A percentile compares a stretch with the other conserved stretches of the same genome.
phyloP scores from a whole-genome alignment of 2,888 invertebrate species.

The Pyralis farinalis region DNA sequence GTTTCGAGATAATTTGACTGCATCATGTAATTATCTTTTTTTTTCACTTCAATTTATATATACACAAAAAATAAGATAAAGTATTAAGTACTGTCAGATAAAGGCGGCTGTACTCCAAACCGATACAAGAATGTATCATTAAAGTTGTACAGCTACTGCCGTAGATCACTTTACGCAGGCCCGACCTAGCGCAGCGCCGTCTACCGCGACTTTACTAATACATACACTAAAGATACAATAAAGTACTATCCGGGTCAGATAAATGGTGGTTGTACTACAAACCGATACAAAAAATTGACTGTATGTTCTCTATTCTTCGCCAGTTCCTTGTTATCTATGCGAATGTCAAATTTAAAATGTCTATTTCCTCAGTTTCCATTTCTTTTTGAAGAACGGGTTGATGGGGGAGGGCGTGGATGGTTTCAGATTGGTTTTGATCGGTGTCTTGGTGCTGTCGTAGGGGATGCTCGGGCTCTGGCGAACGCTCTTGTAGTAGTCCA shows the following conservation, averaged over 20 bases:
- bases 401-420: slow-evolving; percentile 85
- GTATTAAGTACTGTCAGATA: no score
- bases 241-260: neutral
- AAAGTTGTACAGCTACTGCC: no score
- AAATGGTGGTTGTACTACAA: neutral
- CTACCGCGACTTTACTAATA: no score
- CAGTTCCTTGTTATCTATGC: neutral
- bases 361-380: slow-evolving; percentile 36
- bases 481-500: slow-evolving; percentile 87
- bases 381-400: slow-evolving; percentile 87
- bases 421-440: slow-evolving; percentile 87
- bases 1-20: no score
- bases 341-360: slow-evolving; percentile 1
- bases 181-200: no score
- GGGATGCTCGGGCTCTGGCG: slow-evolving; percentile 87
- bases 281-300: no score
- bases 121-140: no score
- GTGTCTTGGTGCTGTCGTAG: slow-evolving; percentile 85
- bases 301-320: no score
- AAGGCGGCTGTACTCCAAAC: no score
- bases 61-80: no score
- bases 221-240: neutral
- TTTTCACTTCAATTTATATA: no score
- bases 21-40: no score
- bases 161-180: neutral